Evolutionary conservation across 1,140 invertebrate species (phyloP), one percentile per base, ranked within the genome.

Genomic region (Hyles vespertilio): DNA sequence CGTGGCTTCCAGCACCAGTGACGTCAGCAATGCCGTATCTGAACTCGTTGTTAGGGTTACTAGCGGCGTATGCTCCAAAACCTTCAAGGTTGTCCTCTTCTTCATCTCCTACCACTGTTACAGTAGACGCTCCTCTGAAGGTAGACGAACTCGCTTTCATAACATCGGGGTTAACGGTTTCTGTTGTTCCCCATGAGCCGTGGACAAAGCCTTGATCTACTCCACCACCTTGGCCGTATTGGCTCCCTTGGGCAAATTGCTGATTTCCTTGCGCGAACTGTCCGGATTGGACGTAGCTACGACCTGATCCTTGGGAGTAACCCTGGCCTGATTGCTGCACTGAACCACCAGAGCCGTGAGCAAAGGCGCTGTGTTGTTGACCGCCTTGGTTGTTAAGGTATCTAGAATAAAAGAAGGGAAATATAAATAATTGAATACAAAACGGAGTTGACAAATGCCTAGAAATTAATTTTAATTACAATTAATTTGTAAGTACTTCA

Each of bases 161-260:
- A 5, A 89, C 58, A 22, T 89, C 83, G 22, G 81, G 69, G 52
- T 90, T 89, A 9, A 89, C 79, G 0, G 86, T 89, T 70, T 89
- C 88, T n/a, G 89, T 89, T 1, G 88, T 89, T 5, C 79, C 81
- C 84, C 89, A 74, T 59, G 74, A 68, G 2, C 81, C 73, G 45
- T 85, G 81, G 3, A 84, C 75, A 47, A 85, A 85, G 5, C 67
- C 71, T 70, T 77, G 77, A 0, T 65, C 51, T 1, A n/a, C 33
- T n/a, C 45, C 47, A 5, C 58, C 58, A 3, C 52, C 58, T 59
- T 58, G 53, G 3, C 54, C 12, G 34, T 36, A 51, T 46, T 44
- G 3, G 43, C 44, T 59, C 11, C 60, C 51, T 10, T 63, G 63
- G n/a, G 7, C 12, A 36, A 51, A 62, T 40, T 40, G 36, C 36